These are phyloP conservation scores for Equus przewalskii DNA, from an alignment of 2,113 vertebrate species.

Conservation along the genomic window DNA sequence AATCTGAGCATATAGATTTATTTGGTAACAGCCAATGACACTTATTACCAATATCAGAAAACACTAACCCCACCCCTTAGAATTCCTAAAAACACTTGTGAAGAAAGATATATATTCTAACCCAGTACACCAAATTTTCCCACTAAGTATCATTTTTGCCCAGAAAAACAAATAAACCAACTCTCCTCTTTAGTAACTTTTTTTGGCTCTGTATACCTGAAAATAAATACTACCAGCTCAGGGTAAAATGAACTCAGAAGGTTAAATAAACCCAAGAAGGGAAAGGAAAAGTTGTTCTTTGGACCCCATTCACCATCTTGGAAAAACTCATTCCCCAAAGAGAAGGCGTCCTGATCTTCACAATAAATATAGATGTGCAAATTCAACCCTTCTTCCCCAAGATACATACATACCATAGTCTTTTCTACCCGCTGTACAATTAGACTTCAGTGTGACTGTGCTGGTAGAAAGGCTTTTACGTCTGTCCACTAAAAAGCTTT, in stretches of 20 bases:
- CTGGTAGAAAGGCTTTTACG: neutral
- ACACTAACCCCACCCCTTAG: neutral
- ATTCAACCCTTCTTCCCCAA: neutral
- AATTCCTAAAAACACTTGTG: slow-evolving; percentile 16
- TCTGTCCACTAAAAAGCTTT: neutral
- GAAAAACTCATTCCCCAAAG: neutral
- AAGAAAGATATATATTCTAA: neutral
- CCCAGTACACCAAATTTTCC: neutral
- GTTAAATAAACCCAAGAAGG: slow-evolving; percentile 40
- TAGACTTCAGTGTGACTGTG: neutral
- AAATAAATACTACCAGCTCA: slow-evolving; percentile 27
- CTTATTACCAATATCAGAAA: neutral
- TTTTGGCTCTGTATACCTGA: neutral
- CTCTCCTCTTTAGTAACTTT: neutral
- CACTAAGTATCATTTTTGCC: neutral
- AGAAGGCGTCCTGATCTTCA: neutral
- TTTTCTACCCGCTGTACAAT: neutral
- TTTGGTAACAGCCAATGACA: neutral
- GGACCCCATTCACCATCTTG: neutral
- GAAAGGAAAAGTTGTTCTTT: slow-evolving; percentile 24
- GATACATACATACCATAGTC: neutral
- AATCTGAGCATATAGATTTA: neutral
- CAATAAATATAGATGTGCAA: neutral
- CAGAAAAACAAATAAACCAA: slow-evolving; percentile 34
- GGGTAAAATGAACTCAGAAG: slow-evolving; percentile 24